These are phyloP conservation scores for Melanerpes aurifrons DNA, from an alignment of 2,113 vertebrate genomes.

Conservation along the genomic window DNA sequence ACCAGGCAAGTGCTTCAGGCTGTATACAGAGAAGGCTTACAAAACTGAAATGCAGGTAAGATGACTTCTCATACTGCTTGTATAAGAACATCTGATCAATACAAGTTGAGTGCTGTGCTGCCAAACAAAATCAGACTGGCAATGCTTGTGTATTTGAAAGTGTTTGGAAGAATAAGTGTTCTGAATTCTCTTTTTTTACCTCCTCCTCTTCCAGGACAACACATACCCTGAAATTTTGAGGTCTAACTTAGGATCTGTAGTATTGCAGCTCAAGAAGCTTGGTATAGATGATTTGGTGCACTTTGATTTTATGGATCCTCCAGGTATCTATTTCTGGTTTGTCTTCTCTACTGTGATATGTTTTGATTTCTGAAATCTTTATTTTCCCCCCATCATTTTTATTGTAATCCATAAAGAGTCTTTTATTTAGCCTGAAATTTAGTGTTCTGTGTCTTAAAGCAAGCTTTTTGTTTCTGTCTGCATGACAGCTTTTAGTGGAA, in stretches of 20 bases:
- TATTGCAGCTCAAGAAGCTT: conserved; percentile 95
- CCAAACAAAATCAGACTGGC: not conserved
- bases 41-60: conserved; percentile 98
- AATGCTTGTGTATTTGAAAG: not conserved
- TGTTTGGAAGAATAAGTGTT: not conserved
- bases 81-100: not conserved
- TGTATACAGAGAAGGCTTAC: conserved; percentile 97
- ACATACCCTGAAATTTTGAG: conserved; percentile 97
- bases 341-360: not conserved
- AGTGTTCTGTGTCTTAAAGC: not conserved
- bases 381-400: not conserved
- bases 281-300: conserved; percentile 98
- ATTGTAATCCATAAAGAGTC: not conserved
- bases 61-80: rapidly evolving
- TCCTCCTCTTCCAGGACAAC: conserved; percentile 85
- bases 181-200: not conserved
- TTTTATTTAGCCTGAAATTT: not conserved
- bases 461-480: not conserved
- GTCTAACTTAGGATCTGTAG: conserved; percentile 94
- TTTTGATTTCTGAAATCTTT: not conserved
- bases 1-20: conserved; percentile 94
- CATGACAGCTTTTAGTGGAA: not conserved
- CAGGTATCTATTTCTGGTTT: conserved; percentile 80
- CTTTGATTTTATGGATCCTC: conserved; percentile 99
- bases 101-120: not conserved